Evolutionary conservation across 1,140 invertebrate genomes (phyloP).

Genomic region (Drosophila pandora): DNA sequence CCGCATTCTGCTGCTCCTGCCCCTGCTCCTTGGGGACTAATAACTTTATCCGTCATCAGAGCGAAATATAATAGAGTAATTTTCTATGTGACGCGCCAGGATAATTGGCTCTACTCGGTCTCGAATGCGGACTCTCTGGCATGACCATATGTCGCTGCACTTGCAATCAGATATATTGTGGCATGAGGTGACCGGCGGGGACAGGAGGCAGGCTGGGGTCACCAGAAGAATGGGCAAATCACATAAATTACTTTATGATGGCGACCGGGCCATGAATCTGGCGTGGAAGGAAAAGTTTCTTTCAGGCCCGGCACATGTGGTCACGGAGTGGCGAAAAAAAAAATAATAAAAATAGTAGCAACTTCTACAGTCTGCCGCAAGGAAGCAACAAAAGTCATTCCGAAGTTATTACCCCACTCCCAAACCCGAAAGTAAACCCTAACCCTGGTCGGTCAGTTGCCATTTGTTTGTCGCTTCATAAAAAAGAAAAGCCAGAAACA

Average conservation of each 20-base stretch:
- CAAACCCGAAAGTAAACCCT: neutral
- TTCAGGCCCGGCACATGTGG: slow-evolving; percentile 63
- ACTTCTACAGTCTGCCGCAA: slow-evolving; percentile 53
- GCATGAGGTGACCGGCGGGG: slow-evolving; percentile 10
- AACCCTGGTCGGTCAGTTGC: slow-evolving; percentile 50
- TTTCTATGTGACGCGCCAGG: slow-evolving; percentile 66
- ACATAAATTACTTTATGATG: slow-evolving; percentile 82
- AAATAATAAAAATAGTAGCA: slow-evolving; percentile 41
- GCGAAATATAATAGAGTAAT: slow-evolving; percentile 73
- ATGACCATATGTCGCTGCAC: slow-evolving; percentile 72
- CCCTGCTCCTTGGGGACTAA: slow-evolving; percentile 53
- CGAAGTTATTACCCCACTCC: slow-evolving; percentile 65
- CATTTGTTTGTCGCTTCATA: slow-evolving; percentile 68
- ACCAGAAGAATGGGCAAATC: slow-evolving; percentile 59
- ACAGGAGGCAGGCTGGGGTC: neutral
- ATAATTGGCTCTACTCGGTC: slow-evolving; percentile 57
- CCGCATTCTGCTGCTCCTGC: neutral
- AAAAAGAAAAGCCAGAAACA: slow-evolving; percentile 31
- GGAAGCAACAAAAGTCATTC: slow-evolving; percentile 79
- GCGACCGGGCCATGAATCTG: slow-evolving; percentile 66
- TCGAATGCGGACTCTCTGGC: slow-evolving; percentile 11
- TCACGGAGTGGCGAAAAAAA: slow-evolving; percentile 40
- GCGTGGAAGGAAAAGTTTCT: slow-evolving; percentile 42
- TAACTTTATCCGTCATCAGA: slow-evolving; percentile 69
- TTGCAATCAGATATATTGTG: slow-evolving; percentile 63